Evolutionary conservation across 2,888 invertebrate genomes (phyloP), one percentile per base, ranked within the genome.

Genomic region (Ophion ellenae): DNA sequence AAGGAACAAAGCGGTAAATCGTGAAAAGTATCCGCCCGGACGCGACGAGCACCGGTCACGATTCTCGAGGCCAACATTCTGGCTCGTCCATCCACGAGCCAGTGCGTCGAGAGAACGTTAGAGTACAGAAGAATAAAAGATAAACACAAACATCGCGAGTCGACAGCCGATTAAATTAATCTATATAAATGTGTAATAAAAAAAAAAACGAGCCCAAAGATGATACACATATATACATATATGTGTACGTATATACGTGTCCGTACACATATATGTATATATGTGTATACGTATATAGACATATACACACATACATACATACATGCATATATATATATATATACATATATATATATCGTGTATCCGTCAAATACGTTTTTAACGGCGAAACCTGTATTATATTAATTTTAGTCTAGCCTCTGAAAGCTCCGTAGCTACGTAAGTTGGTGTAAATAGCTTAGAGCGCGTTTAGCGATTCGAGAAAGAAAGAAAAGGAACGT

Each of bases 181-280:
- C 91, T 91, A 90, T 90, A 92, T 93, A 92, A 92, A 93, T 93
- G 94, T 94, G 93, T 94, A 94, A 94, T 94, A n/a, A n/a, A 93
- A 94, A 85, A 84, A 93, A 77, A 76, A 77, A 92, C 92, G 91
- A 94, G 92, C 92, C 94, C 94, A 94, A 94, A 94, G 94, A 94
- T 94, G 94, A 93, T 94, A 93, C 91, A 91, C 90, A 90, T 77
- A 83, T 66, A 81, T 53, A 61, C 20, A 61, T 24, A 24, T 11
- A 61, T 24, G 61, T 24, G 61, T 24, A 61, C 61, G 61, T 11
- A 77, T 77, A 76, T 61, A 76, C 57, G 9, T 40, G 0, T 40
- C 10, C 24, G 66, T 66, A 66, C 47, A 77, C 2, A 93, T 94
- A 93, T 91, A 91, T 90, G 90, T 74, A 83, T 71, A 74, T 53